Base-by-base conservation (phyloP, 2,888 invertebrate genomes). In the Thalpophila matura region DNA sequence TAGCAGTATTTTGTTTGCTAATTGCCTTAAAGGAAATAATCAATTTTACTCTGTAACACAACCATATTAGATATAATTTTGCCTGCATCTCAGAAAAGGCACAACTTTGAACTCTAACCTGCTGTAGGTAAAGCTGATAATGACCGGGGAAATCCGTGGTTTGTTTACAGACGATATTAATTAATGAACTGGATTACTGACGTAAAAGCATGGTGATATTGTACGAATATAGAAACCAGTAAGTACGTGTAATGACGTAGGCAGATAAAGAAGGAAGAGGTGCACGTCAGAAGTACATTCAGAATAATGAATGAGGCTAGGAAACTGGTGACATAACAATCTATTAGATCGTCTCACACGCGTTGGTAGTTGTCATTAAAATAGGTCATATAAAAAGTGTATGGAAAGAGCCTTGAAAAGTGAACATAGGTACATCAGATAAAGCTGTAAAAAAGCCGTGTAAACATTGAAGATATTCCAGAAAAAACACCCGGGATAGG, bases 81-180 rank as follows among this genome's bases (percentile, higher is more conserved):
- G 33, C 16, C 45, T 18, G 27, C 29, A 38, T 27, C 14, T 29
- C 10, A 26, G 1, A 6, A 26, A 49, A 68, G 60, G 47, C 24
- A 67, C 10, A 51, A n/a, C 0, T 54, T 6, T 56, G 66, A 73
- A 37, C 60, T 49, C 18, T 73, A 49, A 69, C 68, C 69, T 49
- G 27, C 7, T 16, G n/a, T 75, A 56, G 56, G 54, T 16, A 56
- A 22, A 24, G 31, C 26, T 10, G 53, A 45, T 47, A 66, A 70
- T 47, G 14, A 22, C 35, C 6, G 38, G 76, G 79, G 56, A 79
- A 79, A 64, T 18, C 60, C 76, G 33, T 12, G 3, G 12, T 71
- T 54, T 71, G 66, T 79, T 71, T 78, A 64, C 47, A 27, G 16
- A 26, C 26, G n/a, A 37, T 43, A 43, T 40, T 66, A 66, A 77